phyloP scores from a whole-genome alignment of 1,140 invertebrate species.

The Drosophila rufa region DNA sequence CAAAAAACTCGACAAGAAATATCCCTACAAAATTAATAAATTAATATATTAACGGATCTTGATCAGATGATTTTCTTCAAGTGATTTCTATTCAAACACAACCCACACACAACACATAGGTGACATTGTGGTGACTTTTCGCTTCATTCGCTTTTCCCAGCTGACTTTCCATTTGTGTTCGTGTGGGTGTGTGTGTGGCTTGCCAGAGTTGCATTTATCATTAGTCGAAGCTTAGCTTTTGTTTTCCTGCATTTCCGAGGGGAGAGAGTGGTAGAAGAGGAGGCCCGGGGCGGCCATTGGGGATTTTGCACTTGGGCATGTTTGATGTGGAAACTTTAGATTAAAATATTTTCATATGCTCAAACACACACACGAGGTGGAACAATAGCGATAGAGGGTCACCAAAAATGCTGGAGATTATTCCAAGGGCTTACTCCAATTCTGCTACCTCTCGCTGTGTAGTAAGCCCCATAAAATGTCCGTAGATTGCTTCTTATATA shows the following conservation, averaged over 20 bases:
- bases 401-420: constrained; percentile 19
- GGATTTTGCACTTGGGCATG: constrained; percentile 73
- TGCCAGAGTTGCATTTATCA: constrained; percentile 73
- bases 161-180: constrained; percentile 9
- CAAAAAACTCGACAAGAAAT: too few species aligned
- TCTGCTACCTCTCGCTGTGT: not conserved
- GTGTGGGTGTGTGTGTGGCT: constrained; percentile 17
- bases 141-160: constrained; percentile 44
- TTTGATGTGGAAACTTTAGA: constrained; percentile 83
- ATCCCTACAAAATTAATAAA: not conserved
- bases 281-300: constrained; percentile 29
- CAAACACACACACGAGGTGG: constrained; percentile 6
- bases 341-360: constrained; percentile 80
- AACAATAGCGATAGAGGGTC: constrained; percentile 28
- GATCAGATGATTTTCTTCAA: constrained; percentile 3
- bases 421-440: too few species aligned
- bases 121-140: constrained; percentile 50
- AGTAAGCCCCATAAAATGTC: not conserved
- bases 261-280: not conserved
- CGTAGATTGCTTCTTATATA: not conserved
- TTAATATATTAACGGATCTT: not conserved
- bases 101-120: constrained; percentile 6
- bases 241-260: constrained; percentile 52
- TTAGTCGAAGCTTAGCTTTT: constrained; percentile 72
- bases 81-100: constrained; percentile 7